Evolutionary conservation across 2,797 vertebrate species (phyloP), one percentile per base, ranked within the genome.

Genomic region (Phoeniculus purpureus): DNA sequence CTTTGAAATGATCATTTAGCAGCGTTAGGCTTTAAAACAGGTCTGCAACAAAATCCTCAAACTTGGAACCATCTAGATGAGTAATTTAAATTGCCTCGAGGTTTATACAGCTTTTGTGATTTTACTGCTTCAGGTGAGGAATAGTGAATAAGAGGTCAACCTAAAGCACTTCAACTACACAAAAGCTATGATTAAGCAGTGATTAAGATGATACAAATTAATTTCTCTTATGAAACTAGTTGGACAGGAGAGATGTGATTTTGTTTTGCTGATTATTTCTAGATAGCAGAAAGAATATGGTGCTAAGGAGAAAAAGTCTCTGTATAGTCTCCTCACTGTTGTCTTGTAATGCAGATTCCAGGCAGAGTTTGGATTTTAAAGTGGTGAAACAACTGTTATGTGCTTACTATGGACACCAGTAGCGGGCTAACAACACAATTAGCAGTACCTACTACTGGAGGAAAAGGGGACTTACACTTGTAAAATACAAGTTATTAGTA

Each of bases 121-220:
- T 96, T 91, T 76, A 79, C 89, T 93, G 81, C 87, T 93, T 96
- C 80, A 73, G 91, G 91, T 73, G 95, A 96, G 62, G 59, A 95
- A 61, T 85, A 80, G 92, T 5, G 8, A 93, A 96, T 96, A 61
- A 85, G 85, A 96, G 94, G 87, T 96, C 95, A 96, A 95, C 85
- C 67, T 89, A 77, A 95, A 96, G 92, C 81, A 94, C 80, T 96
- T 97, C 40, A 95, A 97, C 97, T 97, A 96, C 95, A 94, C 97
- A 96, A 97, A 97, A 97, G 97, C 91, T 97, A 87, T 91, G 94
- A 96, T 97, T 97, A 97, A 97, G 91, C 89, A 94, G 78, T 93
- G 90, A 64, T 74, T 95, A 97, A 95, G 93, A 93, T 83, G 43
- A 94, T 96, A 90, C 51, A 93, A 96, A 96, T 96, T 95, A 95